Evolutionary conservation across 2,888 invertebrate genomes (phyloP).

Genomic region (Corythucha ciliata): DNA sequence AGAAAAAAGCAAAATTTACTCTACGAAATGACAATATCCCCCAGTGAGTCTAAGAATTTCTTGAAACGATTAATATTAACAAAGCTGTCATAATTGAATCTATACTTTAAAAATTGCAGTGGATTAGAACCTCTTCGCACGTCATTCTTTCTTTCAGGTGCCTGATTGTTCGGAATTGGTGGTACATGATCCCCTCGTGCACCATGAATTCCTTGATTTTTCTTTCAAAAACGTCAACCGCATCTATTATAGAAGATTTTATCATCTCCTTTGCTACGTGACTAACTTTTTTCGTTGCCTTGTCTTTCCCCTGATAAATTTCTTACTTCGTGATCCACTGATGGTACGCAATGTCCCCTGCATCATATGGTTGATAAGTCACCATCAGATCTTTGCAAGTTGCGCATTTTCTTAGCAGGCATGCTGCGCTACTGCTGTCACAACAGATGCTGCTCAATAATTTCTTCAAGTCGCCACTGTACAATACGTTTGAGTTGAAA

Average conservation of each 20-base stretch:
- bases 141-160: slow-evolving; percentile 29
- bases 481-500: neutral
- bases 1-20: too few relatives aligned
- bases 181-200: too few relatives aligned
- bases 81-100: slow-evolving; percentile 35
- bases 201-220: slow-evolving; percentile 9
- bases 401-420: slow-evolving; percentile 6
- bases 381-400: neutral
- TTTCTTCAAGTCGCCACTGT: neutral
- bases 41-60: too few relatives aligned
- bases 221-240: slow-evolving; percentile 13
- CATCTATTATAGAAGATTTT: slow-evolving; percentile 1
- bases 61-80: too few relatives aligned
- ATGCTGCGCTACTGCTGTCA: slow-evolving; percentile 5
- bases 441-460: slow-evolving; percentile 10
- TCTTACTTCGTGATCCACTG: slow-evolving; percentile 2
- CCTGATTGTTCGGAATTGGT: slow-evolving; percentile 21
- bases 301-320: slow-evolving; percentile 1
- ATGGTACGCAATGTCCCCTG: neutral
- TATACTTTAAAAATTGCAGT: slow-evolving; percentile 41
- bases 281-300: neutral
- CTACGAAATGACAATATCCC: too few relatives aligned
- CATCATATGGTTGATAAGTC: neutral
- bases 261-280: slow-evolving; percentile 9
- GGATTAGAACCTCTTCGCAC: slow-evolving; percentile 32